A percentile compares a stretch with the other conserved stretches of the same genome.
Evolutionary conservation across 2,113 vertebrate species (phyloP).

Genomic region (human): DNA sequence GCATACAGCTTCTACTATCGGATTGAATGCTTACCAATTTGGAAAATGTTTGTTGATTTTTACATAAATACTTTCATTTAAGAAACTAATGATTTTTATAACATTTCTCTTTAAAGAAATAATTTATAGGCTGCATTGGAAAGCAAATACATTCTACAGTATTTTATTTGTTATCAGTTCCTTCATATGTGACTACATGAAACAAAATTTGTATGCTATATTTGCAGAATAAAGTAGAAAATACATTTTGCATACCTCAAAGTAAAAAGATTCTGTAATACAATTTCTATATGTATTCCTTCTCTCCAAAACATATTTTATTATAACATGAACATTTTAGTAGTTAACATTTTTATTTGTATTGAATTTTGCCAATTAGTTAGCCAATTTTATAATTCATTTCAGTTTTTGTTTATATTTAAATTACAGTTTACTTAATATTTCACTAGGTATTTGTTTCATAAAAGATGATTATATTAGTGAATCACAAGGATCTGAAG

Average conservation of each 20-base stretch:
- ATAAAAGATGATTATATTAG: neutral
- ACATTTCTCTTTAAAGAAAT: neutral
- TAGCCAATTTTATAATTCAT: neutral
- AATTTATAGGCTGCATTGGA: neutral
- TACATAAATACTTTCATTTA: neutral
- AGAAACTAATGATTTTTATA: neutral
- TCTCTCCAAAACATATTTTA: neutral
- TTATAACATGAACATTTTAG: neutral
- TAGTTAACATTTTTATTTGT: constrained; percentile 12
- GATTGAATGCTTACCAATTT: neutral
- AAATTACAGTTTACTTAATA: neutral
- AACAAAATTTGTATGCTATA: neutral
- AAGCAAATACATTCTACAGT: neutral
- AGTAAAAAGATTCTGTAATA: neutral
- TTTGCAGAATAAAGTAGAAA: neutral
- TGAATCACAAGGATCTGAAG: neutral
- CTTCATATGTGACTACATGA: neutral
- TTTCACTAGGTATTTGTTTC: neutral
- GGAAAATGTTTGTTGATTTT: neutral
- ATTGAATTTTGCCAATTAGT: constrained; percentile 2
- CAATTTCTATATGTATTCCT: neutral
- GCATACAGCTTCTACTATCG: neutral
- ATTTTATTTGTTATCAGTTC: neutral
- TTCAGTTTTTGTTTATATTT: constrained; percentile 1
- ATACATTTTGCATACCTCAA: neutral